Conservation (phyloP, 1,140 invertebrate species). For the Potamilus streckersoni region DNA sequence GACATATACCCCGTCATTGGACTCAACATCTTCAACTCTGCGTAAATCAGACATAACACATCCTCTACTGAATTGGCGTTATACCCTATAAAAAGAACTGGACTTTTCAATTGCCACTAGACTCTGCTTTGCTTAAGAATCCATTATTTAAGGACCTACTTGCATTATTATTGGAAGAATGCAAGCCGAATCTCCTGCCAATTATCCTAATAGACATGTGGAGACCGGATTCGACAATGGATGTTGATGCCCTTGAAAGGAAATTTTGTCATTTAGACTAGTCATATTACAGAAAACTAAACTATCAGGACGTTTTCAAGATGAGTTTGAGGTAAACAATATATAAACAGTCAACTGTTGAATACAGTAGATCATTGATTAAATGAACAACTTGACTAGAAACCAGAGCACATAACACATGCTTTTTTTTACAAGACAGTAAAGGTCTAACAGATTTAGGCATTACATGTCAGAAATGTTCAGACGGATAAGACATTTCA, state of each 20-base stretch:
- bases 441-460: too few relatives aligned
- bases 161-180: slow-evolving; percentile 18
- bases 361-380: too few relatives aligned
- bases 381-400: too few relatives aligned
- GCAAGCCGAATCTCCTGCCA: slow-evolving; percentile 11
- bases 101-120: slow-evolving; percentile 3
- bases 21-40: too few relatives aligned
- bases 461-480: too few relatives aligned
- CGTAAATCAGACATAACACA: too few relatives aligned
- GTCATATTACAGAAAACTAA: slow-evolving; percentile 18
- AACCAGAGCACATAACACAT: too few relatives aligned
- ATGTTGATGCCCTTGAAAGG: slow-evolving; percentile 23
- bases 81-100: too few relatives aligned
- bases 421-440: too few relatives aligned
- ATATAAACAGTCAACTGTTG: slow-evolving; percentile 8
- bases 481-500: too few relatives aligned
- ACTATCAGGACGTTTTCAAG: slow-evolving; percentile 11
- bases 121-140: neutral
- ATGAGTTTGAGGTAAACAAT: slow-evolving; percentile 20
- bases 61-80: too few relatives aligned
- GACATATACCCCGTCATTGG: too few relatives aligned
- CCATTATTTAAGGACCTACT: slow-evolving; percentile 22
- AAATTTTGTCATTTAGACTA: slow-evolving; percentile 14
- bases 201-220: slow-evolving; percentile 24
- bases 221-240: slow-evolving; percentile 3